These are phyloP conservation scores for Chaetorhynchus papuensis DNA, from an alignment of 2,113 vertebrate species.

Conservation along the genomic window DNA sequence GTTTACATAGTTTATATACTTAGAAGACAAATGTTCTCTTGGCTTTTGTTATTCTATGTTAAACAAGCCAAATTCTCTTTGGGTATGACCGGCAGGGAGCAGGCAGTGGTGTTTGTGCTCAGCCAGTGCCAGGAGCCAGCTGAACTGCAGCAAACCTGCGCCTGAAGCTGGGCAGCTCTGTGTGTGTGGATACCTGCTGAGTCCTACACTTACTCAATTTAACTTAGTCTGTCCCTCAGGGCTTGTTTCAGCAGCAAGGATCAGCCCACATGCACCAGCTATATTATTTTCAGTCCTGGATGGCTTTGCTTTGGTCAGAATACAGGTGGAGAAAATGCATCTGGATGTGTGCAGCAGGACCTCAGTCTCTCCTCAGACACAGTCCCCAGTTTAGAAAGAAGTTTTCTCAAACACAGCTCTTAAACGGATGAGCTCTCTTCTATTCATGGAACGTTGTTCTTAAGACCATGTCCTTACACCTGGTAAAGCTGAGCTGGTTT, in stretches of 20 bases:
- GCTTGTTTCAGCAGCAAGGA: not conserved
- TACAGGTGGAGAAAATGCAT: not conserved
- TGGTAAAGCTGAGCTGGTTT: not conserved
- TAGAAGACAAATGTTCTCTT: not conserved
- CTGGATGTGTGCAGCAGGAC: not conserved
- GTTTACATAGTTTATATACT: not conserved
- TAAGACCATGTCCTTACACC: not conserved
- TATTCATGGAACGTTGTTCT: not conserved
- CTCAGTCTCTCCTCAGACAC: rapidly evolving
- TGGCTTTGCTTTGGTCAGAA: not conserved
- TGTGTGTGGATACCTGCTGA: not conserved
- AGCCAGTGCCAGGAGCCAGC: not conserved
- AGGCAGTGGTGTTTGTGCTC: not conserved
- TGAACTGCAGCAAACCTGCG: not conserved
- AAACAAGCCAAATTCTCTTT: not conserved
- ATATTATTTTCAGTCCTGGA: not conserved
- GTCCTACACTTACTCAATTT: not conserved
- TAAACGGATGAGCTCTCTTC: not conserved
- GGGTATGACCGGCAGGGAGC: not conserved
- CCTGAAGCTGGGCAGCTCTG: not conserved
- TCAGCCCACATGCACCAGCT: not conserved
- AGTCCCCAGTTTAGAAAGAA: not conserved
- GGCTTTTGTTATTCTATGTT: not conserved
- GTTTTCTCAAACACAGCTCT: not conserved
- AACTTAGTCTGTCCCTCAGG: not conserved